phyloP scores from a whole-genome alignment of 2,888 invertebrate genomes.

The Drosophila picticornis region DNA sequence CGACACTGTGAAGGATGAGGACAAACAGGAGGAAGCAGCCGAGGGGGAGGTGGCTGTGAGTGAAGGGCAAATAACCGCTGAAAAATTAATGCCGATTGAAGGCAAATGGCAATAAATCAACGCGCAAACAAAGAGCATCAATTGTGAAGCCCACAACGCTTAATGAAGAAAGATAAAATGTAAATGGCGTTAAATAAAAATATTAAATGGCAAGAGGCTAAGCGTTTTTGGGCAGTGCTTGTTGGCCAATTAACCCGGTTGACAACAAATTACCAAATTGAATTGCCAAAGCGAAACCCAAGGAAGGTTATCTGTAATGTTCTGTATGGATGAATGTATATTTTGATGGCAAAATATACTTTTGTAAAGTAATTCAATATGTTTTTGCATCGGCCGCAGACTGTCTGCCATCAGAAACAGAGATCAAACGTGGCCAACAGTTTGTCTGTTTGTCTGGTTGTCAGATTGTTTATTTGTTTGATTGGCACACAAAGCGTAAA shows the following conservation, averaged over 20 bases:
- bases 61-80: conserved; percentile 61
- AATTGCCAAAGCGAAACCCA: conserved; percentile 21
- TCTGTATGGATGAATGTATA: neutral
- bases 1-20: conserved; percentile 8
- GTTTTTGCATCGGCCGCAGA: conserved; percentile 67
- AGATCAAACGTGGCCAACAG: conserved; percentile 46
- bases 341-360: conserved; percentile 31
- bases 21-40: neutral
- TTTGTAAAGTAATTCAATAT: conserved; percentile 73
- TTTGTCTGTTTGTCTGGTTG: conserved; percentile 15
- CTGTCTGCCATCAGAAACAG: conserved; percentile 18
- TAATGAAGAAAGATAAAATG: conserved; percentile 70
- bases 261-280: conserved; percentile 77
- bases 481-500: conserved; percentile 70
- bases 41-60: neutral
- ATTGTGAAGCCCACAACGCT: conserved; percentile 44
- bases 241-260: conserved; percentile 60
- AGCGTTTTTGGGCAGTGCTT: conserved; percentile 32
- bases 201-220: conserved; percentile 65
- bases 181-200: conserved; percentile 72
- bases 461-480: conserved; percentile 60
- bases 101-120: conserved; percentile 75
- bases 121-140: conserved; percentile 55
- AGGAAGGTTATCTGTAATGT: neutral
- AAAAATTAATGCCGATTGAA: conserved; percentile 76